These are phyloP conservation scores for Strigamia transsilvanica DNA, from an alignment of 2,888 invertebrate species.

Conservation along the genomic window DNA sequence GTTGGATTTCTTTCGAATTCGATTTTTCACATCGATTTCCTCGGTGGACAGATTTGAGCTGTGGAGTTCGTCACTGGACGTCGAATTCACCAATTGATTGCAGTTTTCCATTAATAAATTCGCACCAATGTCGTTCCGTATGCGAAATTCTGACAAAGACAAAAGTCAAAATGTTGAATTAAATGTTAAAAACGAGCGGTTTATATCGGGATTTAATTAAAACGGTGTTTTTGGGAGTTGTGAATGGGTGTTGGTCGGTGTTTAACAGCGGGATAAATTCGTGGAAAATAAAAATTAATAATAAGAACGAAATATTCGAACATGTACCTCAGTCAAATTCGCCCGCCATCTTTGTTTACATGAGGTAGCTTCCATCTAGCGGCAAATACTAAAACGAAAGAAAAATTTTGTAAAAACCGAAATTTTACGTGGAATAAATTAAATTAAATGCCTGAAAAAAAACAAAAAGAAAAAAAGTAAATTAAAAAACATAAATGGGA, in stretches of 20 bases:
- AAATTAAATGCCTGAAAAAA: no score
- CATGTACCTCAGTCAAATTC: slow-evolving; percentile 37
- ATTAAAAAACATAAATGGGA: no score
- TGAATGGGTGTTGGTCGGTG: no score
- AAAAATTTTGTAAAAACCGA: no score
- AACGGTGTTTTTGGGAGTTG: background rate
- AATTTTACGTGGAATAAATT: no score
- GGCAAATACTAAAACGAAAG: background rate
- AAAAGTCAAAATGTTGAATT: background rate
- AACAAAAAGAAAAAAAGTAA: no score
- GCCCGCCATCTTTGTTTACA: slow-evolving; percentile 29
- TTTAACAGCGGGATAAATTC: background rate
- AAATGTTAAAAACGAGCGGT: background rate
- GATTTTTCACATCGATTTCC: background rate
- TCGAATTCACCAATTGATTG: background rate
- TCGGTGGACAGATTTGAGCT: slow-evolving; percentile 15
- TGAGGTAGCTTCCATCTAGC: background rate
- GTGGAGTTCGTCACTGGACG: background rate
- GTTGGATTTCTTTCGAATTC: background rate
- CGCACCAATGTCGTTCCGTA: background rate
- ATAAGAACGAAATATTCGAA: background rate
- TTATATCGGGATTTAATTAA: background rate
- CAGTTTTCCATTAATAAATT: slow-evolving; percentile 21
- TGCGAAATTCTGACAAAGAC: background rate
- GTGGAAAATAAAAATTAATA: background rate